Base-by-base conservation (phyloP, 2,797 vertebrate genomes). In the Catostomus latipinnis region DNA sequence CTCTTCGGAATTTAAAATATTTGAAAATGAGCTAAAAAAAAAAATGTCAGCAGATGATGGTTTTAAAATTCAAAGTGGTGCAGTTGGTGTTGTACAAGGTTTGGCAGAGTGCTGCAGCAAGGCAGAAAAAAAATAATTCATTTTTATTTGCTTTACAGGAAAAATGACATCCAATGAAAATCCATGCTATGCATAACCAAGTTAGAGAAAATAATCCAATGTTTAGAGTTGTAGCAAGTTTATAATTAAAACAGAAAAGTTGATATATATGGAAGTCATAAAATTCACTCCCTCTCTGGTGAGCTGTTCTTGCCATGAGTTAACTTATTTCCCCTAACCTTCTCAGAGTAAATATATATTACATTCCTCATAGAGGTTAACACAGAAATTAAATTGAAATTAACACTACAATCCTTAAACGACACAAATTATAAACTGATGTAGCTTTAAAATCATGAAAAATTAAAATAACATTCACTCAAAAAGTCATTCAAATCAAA, bases 301-400 rank as follows among this genome's bases (percentile, higher is more conserved):
- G 14, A 45, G 43, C 22, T 48, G 46, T 54, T 45, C 8, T 16
- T 16, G 8, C 8, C 43, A n/a, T 63, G 34, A 62, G 6, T 71
- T 72, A 16, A 54, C 12, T 18, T 50, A 18, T 12, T 67, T 34
- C 58, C 4, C 5, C 22, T 82, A 6, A 60, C 45, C 18, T 67
- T 45, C 8, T 56, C 16, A 2, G 45, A 43, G 60, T 62, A 60
- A 78, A 80, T 75, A 46, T 60, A 61, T 45, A 57, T 77, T 63
- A 5, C 22, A 11, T 34, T 83, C 84, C 85, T 87, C 82, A 84
- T 48, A 82, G 81, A 86, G 82, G 87, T 84, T 86, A 81, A 88
- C 69, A 70, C 34, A 11, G 54, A 73, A 18, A 18, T 18, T 18
- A 18, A 18, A 18, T 18, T 18, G 16, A 18, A 71, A 63, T 8